phyloP scores from a whole-genome alignment of 2,888 invertebrate species.

The Nomada flava region DNA sequence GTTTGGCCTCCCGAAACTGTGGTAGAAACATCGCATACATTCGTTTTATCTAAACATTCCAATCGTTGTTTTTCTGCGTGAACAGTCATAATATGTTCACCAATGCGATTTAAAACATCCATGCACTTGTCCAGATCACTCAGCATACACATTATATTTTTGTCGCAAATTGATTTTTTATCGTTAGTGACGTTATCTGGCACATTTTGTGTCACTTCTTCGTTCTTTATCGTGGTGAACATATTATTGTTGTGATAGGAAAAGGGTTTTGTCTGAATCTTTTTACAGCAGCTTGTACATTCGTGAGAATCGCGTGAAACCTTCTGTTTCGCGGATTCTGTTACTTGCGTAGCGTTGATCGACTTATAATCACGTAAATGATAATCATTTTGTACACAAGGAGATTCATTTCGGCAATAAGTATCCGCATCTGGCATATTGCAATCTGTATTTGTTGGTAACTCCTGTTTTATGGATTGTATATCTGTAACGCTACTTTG shows the following conservation, averaged over 20 bases:
- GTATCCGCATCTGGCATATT: conserved; percentile 29
- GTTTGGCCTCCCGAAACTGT: conserved; percentile 54
- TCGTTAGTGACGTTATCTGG: conserved; percentile 37
- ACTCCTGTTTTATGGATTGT: conserved; percentile 62
- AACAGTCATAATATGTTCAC: conserved; percentile 58
- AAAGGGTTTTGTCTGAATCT: conserved; percentile 48
- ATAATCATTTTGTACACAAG: conserved; percentile 30
- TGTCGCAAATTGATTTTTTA: conserved; percentile 55
- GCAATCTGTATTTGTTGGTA: conserved; percentile 52
- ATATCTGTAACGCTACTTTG: conserved; percentile 54
- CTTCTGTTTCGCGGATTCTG: conserved; percentile 43
- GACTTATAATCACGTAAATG: conserved; percentile 24
- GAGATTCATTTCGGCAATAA: conserved; percentile 32
- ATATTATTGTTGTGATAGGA: conserved; percentile 29
- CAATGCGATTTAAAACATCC: conserved; percentile 56
- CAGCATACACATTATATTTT: conserved; percentile 55
- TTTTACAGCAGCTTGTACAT: conserved; percentile 36
- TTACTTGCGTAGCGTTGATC: conserved; percentile 28
- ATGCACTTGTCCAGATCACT: conserved; percentile 63
- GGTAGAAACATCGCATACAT: conserved; percentile 64
- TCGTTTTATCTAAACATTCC: conserved; percentile 42
- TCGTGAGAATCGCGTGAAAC: conserved; percentile 34
- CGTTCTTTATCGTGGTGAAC: conserved; percentile 41
- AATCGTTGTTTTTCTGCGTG: conserved; percentile 53
- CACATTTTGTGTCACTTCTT: conserved; percentile 34